Base-by-base conservation (phyloP, 2,797 vertebrate genomes). In the Sebastes elongatus region DNA sequence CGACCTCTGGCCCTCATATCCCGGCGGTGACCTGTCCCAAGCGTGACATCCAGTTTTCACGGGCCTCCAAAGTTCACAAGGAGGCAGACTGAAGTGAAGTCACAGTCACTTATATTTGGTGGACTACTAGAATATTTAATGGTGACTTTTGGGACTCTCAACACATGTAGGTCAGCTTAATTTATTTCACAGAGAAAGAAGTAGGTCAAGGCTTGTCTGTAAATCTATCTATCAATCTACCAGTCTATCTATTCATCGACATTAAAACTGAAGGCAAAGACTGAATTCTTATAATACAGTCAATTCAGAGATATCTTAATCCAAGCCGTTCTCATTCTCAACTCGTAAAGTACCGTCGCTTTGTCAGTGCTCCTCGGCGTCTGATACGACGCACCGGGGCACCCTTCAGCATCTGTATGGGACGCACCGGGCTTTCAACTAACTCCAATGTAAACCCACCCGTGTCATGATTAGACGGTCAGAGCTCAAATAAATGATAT, bases 1-100 rank as follows among this genome's bases (percentile, higher is more conserved):
- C 60, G 78, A 88, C 86, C 87, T 80, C 61, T 23, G 56, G 68
- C 77, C 80, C 20, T 13, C 1, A 7, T n/a, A 38, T 82, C 67
- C 61, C 5, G 5, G 62, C 2, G 49, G 25, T 71, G 85, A 84
- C 81, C 80, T 9, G 63, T 23, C 64, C 53, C 27, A 2, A 69
- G 75, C 53, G 75, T 71, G 77, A 72, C 72, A 81, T 78, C 13
- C 72, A 38, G 32, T 35, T 71, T 87, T 56, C 55, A 60, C 25
- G 35, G 59, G 28, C 4, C 25, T 67, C 71, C 65, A 22, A 53
- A 67, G 57, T 74, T 49, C 70, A 65, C 20, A 25, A 9, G 49
- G 22, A 65, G 28, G 14, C 3, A 46, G 4, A 76, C 52, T 5
- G 53, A 69, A 66, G 20, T 23, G 20, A 56, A 67, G 81, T 57